phyloP scores from a whole-genome alignment of 2,888 invertebrate genomes.

The Gnatocerus cornutus region DNA sequence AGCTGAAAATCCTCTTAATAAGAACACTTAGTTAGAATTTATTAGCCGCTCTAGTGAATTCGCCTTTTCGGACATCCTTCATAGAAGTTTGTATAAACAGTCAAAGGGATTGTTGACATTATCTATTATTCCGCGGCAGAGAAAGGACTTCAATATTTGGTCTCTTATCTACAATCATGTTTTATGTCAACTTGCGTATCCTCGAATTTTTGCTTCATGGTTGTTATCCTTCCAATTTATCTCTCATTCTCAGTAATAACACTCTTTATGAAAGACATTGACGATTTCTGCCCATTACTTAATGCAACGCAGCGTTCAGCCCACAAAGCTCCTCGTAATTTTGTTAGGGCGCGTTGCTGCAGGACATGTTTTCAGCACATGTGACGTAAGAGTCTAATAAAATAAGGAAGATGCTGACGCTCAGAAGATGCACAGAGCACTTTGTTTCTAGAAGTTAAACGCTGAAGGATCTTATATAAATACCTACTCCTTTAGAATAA shows the following conservation, averaged over 20 bases:
- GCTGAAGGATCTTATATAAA: too few species aligned
- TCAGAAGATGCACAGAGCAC: conserved; percentile 14
- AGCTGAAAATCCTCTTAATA: background rate
- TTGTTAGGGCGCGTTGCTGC: conserved; percentile 7
- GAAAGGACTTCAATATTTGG: conserved; percentile 35
- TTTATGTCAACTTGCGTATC: conserved; percentile 20
- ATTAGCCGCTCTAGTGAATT: background rate
- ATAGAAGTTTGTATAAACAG: conserved; percentile 20
- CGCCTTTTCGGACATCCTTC: background rate
- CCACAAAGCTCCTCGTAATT: conserved; percentile 20
- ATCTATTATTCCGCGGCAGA: conserved; percentile 24
- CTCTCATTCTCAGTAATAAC: conserved; percentile 24
- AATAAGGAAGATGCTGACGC: conserved; percentile 24
- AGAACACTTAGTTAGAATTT: background rate
- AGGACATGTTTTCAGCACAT: conserved; percentile 23
- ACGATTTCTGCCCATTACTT: conserved; percentile 16
- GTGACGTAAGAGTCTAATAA: conserved; percentile 27
- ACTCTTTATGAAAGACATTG: conserved; percentile 27
- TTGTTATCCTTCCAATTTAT: conserved; percentile 36
- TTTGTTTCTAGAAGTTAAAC: background rate
- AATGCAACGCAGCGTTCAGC: conserved; percentile 16
- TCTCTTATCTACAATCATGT: conserved; percentile 27
- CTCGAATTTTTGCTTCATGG: conserved; percentile 14
- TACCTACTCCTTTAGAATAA: background rate
- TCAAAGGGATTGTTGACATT: conserved; percentile 28